Evolutionary conservation across 2,888 invertebrate genomes (phyloP).

Genomic region (Nymphalis polychloros): DNA sequence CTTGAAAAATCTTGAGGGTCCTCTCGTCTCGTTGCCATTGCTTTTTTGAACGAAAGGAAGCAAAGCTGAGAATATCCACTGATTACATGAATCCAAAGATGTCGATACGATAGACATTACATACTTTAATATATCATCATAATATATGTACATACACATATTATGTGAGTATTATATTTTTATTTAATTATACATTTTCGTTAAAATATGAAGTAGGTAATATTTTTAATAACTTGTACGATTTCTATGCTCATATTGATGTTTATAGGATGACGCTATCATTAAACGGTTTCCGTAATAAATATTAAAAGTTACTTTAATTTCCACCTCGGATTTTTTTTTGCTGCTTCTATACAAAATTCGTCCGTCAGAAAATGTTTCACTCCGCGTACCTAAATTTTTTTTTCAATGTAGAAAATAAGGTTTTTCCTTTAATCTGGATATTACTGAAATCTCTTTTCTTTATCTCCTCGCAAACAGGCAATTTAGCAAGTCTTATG

Average conservation of each 20-base stretch:
- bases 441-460: no score
- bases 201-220: no score
- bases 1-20: slow-evolving; percentile 51
- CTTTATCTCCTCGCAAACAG: no score
- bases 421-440: no score
- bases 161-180: no score
- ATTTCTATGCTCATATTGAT: no score
- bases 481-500: no score
- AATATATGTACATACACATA: no score
- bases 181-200: no score
- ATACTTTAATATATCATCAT: not conserved
- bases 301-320: slow-evolving; percentile 25
- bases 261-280: no score
- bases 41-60: slow-evolving; percentile 32
- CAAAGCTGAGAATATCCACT: slow-evolving; percentile 8
- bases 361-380: slow-evolving; percentile 12
- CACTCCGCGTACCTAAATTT: not conserved
- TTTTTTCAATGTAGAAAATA: no score
- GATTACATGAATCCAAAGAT: slow-evolving; percentile 31
- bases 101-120: not conserved
- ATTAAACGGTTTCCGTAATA: not conserved
- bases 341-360: slow-evolving; percentile 12
- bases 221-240: no score
- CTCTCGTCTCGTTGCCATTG: slow-evolving; percentile 34
- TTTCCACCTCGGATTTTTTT: slow-evolving; percentile 28